Evolutionary conservation across 2,888 invertebrate genomes (phyloP).

Genomic region (Tipula confusa): DNA sequence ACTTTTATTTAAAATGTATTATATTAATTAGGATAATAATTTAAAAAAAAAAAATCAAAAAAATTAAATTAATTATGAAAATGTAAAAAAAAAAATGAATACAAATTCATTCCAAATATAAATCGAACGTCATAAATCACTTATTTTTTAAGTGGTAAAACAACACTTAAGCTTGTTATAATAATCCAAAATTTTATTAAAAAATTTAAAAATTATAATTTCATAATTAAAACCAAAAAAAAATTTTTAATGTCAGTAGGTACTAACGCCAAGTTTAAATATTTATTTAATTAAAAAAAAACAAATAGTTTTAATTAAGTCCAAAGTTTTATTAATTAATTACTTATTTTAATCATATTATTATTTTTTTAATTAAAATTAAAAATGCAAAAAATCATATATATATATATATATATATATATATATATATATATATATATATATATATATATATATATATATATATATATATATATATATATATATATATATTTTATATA

Average conservation of each 20-base stretch:
- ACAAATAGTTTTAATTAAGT: constrained; percentile 5
- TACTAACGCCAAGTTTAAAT: neutral
- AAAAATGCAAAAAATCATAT: neutral
- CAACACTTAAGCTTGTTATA: neutral
- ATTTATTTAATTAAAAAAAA: neutral
- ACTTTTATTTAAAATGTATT: constrained; percentile 13
- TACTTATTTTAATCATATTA: neutral
- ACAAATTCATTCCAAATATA: neutral
- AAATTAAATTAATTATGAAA: neutral
- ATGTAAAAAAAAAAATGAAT: neutral
- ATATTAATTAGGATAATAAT: neutral
- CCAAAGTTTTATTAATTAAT: constrained; percentile 16
- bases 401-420: too few species aligned
- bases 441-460: too few species aligned
- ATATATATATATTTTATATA: too few species aligned
- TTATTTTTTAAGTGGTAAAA: neutral
- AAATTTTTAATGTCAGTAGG: neutral
- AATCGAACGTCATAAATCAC: neutral
- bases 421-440: too few species aligned
- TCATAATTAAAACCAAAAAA: constrained; percentile 10
- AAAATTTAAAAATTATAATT: neutral
- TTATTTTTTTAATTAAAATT: neutral
- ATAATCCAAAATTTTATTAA: neutral
- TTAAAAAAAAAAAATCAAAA: neutral
- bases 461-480: too few species aligned